These are phyloP conservation scores for Sminthurides aquaticus DNA, from an alignment of 2,888 invertebrate species.

Conservation along the genomic window DNA sequence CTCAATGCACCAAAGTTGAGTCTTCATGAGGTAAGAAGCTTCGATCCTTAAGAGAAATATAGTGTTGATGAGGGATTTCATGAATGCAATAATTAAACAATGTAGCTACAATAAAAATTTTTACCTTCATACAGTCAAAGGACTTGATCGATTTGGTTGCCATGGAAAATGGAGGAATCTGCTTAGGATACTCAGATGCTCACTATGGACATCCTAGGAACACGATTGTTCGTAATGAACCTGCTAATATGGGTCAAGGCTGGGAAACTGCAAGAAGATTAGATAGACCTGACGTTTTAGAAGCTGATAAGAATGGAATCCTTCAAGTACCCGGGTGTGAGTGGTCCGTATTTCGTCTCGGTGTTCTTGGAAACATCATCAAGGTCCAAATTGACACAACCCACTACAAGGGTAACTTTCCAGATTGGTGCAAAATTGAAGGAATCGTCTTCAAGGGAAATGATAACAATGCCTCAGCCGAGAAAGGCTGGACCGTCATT, in stretches of 20 bases:
- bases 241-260: slow-evolving; percentile 56
- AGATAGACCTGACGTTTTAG: slow-evolving; percentile 55
- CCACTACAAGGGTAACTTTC: slow-evolving; percentile 59
- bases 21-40: neutral
- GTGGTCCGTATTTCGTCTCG: slow-evolving; percentile 58
- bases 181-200: slow-evolving; percentile 56
- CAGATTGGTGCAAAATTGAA: slow-evolving; percentile 56
- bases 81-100: too few relatives aligned
- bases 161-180: slow-evolving; percentile 53
- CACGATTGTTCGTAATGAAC: slow-evolving; percentile 53
- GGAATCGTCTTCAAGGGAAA: slow-evolving; percentile 45
- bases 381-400: slow-evolving; percentile 56
- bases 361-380: slow-evolving; percentile 49
- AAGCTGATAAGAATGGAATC: slow-evolving; percentile 52
- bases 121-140: neutral
- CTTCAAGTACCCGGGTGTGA: slow-evolving; percentile 56
- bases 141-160: slow-evolving; percentile 51
- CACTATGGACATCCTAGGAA: slow-evolving; percentile 60
- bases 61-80: too few relatives aligned
- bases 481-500: slow-evolving; percentile 51
- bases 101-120: too few relatives aligned
- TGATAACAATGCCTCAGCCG: slow-evolving; percentile 26
- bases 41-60: too few relatives aligned
- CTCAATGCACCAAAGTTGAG: neutral
- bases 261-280: slow-evolving; percentile 60